Base-by-base conservation (phyloP, 2,797 vertebrate species). In the Anguilla megastoma region DNA sequence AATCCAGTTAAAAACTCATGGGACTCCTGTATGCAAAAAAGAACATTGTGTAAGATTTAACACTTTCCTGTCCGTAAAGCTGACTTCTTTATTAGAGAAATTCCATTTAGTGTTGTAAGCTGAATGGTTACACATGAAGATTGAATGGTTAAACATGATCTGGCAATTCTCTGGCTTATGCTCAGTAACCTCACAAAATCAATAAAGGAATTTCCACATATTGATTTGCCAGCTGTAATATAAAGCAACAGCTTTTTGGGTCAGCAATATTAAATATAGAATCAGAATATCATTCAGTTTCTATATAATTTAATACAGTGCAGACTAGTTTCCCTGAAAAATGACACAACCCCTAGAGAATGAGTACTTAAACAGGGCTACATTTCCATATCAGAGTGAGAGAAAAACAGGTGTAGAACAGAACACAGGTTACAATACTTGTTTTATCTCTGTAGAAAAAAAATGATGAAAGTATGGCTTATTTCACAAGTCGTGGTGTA, bases 181-280 rank as follows among this genome's bases (percentile, higher is more conserved):
- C 87, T 89, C 86, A 87, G 87, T 87, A 90, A 90, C 91, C 89
- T 87, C 88, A 87, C 86, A 54, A 88, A 91, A 93, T 93, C 92
- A 89, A 92, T 93, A 92, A 82, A 87, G 85, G 89, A 92, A 89
- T 89, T 87, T 89, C 86, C 88, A 89, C 88, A 89, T 89, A 92
- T 93, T 91, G 92, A 93, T 93, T 88, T 83, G 79, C 88, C 85
- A 83, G 86, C 86, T 87, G 90, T 91, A 90, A 91, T 91, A 93
- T 90, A 90, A 92, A 90, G 87, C 88, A 91, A 82, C 86, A 50
- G 89, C n/a, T n/a, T 89, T 45, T 86, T 86, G 86, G 87, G 85
- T 86, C 87, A 90, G 89, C 87, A 90, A 91, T 89, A 89, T 90
- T 91, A 90, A 84, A 89, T 85, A 86, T 85, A 90, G 89, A 88